A percentile compares a stretch with the other conserved stretches of the same genome.
These are phyloP conservation scores for Cervus canadensis DNA, from an alignment of 2,113 vertebrate species.

Conservation along the genomic window DNA sequence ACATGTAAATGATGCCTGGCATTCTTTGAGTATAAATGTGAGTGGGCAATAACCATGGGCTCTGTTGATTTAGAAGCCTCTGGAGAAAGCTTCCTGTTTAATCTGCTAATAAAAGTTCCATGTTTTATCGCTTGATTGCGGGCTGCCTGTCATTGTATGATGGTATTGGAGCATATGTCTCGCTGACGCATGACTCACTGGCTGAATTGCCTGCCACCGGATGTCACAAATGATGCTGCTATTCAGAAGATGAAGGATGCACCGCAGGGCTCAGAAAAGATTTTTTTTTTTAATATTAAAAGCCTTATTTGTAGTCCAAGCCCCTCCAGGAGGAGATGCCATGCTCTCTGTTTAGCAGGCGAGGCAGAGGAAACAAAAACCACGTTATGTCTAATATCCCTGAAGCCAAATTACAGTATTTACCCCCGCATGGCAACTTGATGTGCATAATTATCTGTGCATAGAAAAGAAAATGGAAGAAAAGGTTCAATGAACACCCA, in stretches of 20 bases:
- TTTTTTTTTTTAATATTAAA: conserved; percentile 23
- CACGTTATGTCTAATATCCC: conserved; percentile 40
- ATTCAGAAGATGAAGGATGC: not conserved
- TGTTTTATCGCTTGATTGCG: not conserved
- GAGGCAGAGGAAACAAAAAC: conserved; percentile 50
- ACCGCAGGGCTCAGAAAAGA: not conserved
- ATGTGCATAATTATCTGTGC: conserved; percentile 48
- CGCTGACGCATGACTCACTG: conserved; percentile 26
- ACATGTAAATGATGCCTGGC: not conserved
- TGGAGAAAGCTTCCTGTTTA: conserved; percentile 50
- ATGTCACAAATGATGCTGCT: conserved; percentile 53
- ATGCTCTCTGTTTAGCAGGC: conserved; percentile 8
- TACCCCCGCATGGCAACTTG: conserved; percentile 41
- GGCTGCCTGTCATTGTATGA: not conserved
- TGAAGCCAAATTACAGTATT: conserved; percentile 60
- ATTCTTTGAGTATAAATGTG: not conserved
- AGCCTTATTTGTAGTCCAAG: conserved; percentile 39
- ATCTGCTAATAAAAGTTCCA: not conserved
- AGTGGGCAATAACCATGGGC: conserved; percentile 26
- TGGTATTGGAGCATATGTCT: not conserved
- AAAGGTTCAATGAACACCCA: conserved; percentile 45
- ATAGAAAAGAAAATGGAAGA: conserved; percentile 46
- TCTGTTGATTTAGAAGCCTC: conserved; percentile 19
- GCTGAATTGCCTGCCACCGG: not conserved
- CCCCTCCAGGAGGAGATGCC: conserved; percentile 11